Conservation (phyloP, 2,797 vertebrate genomes). For the Ctenosaura bakeri region DNA sequence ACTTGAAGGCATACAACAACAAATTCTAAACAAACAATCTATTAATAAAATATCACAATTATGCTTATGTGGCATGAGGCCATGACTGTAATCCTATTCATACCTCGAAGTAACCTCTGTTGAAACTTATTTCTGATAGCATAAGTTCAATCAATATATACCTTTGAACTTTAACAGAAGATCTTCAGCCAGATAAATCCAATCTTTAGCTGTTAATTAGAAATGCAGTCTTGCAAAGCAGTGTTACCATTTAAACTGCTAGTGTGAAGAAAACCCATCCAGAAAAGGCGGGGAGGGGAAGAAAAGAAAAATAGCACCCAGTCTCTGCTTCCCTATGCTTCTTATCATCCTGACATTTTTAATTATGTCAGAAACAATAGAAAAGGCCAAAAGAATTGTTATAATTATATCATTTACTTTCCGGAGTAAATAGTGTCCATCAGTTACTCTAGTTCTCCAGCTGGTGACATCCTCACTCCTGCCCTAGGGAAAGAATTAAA, state of each 20-base stretch:
- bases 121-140: background rate
- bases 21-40: too few relatives aligned
- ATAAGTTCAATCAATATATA: background rate
- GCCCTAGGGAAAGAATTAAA: background rate
- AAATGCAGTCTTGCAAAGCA: background rate
- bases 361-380: background rate
- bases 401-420: background rate
- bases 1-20: too few relatives aligned
- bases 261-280: background rate
- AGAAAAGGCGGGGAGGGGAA: background rate
- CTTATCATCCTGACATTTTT: background rate
- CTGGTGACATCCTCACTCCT: background rate
- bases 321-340: too few relatives aligned
- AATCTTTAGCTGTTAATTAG: background rate
- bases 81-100: background rate
- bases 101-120: background rate
- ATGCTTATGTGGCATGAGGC: background rate
- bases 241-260: background rate
- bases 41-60: background rate
- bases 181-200: background rate
- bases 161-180: background rate
- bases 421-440: background rate
- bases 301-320: too few relatives aligned
- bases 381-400: background rate
- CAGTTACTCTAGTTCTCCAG: background rate